Evolutionary conservation across 1,140 invertebrate species (phyloP).

Genomic region (Solen grandis): DNA sequence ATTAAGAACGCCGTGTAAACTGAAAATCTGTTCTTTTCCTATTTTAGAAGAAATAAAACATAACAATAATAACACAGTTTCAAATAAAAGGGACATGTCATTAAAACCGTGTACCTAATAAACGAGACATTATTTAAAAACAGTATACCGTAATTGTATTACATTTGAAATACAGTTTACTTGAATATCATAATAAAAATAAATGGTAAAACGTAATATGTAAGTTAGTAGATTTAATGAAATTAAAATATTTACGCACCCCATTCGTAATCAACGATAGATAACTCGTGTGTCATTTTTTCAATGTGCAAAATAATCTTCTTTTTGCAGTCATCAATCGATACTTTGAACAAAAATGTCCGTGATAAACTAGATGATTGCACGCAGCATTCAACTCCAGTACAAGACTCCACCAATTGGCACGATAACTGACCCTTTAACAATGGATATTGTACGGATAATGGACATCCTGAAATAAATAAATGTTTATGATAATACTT

Average conservation of each 20-base stretch:
- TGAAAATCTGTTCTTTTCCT: conserved; percentile 1
- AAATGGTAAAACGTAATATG: too few relatives aligned
- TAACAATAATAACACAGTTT: too few relatives aligned
- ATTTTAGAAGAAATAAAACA: too few relatives aligned
- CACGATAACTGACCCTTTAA: not conserved
- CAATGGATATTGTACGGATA: not conserved
- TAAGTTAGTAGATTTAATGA: too few relatives aligned
- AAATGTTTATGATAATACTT: too few relatives aligned
- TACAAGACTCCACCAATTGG: not conserved
- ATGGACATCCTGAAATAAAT: conserved; percentile 27
- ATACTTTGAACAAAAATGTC: not conserved
- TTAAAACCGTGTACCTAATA: too few relatives aligned
- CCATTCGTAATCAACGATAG: conserved; percentile 31
- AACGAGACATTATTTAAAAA: too few relatives aligned
- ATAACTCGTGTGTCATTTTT: conserved; percentile 14
- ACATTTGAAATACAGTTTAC: too few relatives aligned
- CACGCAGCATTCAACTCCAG: conserved; percentile 31
- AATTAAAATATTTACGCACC: conserved; percentile 6
- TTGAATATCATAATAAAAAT: too few relatives aligned
- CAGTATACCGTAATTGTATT: too few relatives aligned
- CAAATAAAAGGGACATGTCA: too few relatives aligned
- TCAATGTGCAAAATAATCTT: conserved; percentile 12
- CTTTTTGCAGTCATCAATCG: conserved; percentile 11
- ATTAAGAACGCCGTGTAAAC: conserved; percentile 15
- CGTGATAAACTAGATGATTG: not conserved